These are phyloP conservation scores for Atta cephalotes DNA, from an alignment of 1,140 invertebrate genomes.

Conservation along the genomic window DNA sequence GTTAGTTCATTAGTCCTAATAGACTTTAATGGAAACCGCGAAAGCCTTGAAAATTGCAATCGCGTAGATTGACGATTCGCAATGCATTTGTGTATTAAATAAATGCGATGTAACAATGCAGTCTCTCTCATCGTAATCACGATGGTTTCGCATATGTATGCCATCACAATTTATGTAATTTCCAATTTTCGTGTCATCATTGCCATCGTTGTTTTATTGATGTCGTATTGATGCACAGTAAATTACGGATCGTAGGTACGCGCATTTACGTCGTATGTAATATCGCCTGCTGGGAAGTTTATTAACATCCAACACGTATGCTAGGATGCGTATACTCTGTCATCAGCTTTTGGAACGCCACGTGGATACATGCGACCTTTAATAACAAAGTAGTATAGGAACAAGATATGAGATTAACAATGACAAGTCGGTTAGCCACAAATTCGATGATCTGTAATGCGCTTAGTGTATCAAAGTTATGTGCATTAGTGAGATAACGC, in stretches of 20 bases:
- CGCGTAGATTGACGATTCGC: background rate
- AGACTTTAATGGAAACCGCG: conserved; percentile 26
- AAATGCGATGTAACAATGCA: conserved; percentile 1
- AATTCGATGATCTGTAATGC: conserved; percentile 13
- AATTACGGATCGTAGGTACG: conserved; percentile 3
- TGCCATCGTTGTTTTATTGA: conserved; percentile 13
- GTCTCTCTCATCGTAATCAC: background rate
- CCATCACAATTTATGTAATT: conserved; percentile 4
- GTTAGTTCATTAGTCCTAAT: background rate
- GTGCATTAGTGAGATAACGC: background rate
- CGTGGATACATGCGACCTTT: conserved; percentile 8
- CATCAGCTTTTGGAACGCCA: conserved; percentile 1
- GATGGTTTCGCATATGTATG: background rate
- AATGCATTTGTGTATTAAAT: conserved; percentile 5
- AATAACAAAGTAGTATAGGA: conserved; percentile 19
- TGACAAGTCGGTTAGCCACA: background rate
- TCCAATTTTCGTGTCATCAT: background rate
- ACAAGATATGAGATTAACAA: conserved; percentile 43
- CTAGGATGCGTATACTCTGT: no score
- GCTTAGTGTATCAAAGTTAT: background rate
- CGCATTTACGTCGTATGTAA: conserved; percentile 15
- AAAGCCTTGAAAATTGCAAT: background rate
- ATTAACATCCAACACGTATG: conserved; percentile 26
- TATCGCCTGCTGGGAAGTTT: conserved; percentile 11
- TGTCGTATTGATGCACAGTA: conserved; percentile 29